Conservation (phyloP, 2,888 invertebrate genomes). For the Ornithoptera alexandrae region DNA sequence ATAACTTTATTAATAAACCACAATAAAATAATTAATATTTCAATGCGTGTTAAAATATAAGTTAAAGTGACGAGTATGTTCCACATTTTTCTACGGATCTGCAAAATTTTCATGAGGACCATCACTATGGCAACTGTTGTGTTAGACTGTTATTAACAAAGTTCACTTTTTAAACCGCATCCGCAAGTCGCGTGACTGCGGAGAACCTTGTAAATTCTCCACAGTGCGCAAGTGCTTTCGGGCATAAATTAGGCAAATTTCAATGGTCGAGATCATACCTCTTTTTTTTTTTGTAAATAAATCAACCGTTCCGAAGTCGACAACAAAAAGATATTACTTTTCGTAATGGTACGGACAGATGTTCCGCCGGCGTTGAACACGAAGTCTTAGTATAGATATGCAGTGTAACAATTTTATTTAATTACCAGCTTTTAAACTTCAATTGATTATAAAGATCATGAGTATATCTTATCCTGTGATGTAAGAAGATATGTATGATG, state of each 20-base stretch:
- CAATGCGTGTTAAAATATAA: too few species aligned
- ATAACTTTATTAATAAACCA: too few species aligned
- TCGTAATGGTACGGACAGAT: not conserved
- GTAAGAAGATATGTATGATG: too few species aligned
- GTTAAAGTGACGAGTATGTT: too few species aligned
- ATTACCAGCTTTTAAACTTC: not conserved
- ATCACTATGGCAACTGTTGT: too few species aligned
- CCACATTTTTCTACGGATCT: too few species aligned
- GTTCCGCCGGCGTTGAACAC: not conserved
- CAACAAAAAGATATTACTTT: constrained; percentile 5
- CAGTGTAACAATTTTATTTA: not conserved
- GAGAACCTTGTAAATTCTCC: constrained; percentile 19
- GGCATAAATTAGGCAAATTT: constrained; percentile 17
- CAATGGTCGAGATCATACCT: constrained; percentile 5
- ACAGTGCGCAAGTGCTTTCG: constrained; percentile 19
- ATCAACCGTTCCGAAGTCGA: constrained; percentile 3
- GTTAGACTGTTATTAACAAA: too few species aligned
- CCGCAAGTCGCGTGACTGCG: constrained; percentile 11
- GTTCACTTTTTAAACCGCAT: not conserved
- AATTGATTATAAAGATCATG: too few species aligned
- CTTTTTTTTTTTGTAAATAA: constrained; percentile 13
- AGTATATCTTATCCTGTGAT: too few species aligned
- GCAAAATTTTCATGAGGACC: too few species aligned
- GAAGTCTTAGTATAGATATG: constrained; percentile 1
- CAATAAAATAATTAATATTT: too few species aligned